A percentile compares a stretch with the other conserved stretches of the same genome.
phyloP scores from a whole-genome alignment of 2,113 vertebrate genomes.

The Cottus gobio region DNA sequence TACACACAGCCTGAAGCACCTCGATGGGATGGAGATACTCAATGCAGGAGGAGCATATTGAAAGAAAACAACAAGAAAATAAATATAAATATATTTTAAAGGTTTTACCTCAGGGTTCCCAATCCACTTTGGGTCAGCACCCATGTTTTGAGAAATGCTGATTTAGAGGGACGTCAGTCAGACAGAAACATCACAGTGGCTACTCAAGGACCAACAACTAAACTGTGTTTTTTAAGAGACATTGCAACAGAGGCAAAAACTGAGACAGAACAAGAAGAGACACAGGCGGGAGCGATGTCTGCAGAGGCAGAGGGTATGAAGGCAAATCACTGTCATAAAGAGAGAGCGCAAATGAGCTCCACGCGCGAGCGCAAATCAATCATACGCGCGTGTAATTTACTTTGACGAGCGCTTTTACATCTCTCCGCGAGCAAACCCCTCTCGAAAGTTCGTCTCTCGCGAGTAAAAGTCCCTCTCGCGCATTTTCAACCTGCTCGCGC shows the following conservation, averaged over 20 bases:
- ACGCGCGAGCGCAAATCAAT: too few species aligned
- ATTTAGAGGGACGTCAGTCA: not conserved
- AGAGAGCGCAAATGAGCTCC: too few species aligned
- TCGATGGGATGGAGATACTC: not conserved
- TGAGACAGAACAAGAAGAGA: not conserved
- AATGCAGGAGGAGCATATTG: not conserved
- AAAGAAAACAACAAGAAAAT: not conserved
- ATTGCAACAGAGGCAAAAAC: not conserved
- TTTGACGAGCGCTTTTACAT: too few species aligned
- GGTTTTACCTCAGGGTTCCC: not conserved
- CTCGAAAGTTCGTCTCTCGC: too few species aligned
- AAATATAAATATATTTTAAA: not conserved
- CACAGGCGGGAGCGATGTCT: not conserved
- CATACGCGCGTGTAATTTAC: too few species aligned
- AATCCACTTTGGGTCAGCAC: not conserved
- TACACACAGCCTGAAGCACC: not conserved
- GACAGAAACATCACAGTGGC: not conserved
- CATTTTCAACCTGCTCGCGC: too few species aligned
- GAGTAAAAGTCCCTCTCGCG: too few species aligned
- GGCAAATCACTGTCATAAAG: too few species aligned
- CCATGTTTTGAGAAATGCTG: not conserved
- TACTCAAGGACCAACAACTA: not conserved
- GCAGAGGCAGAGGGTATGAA: constrained; percentile 2
- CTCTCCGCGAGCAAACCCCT: too few species aligned
- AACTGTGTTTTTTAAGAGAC: not conserved